Percentiles rank a stretch among this genome's conserved stretches.
Evolutionary conservation across 2,797 vertebrate species (phyloP).

Genomic region (Pangasius larnaudii): DNA sequence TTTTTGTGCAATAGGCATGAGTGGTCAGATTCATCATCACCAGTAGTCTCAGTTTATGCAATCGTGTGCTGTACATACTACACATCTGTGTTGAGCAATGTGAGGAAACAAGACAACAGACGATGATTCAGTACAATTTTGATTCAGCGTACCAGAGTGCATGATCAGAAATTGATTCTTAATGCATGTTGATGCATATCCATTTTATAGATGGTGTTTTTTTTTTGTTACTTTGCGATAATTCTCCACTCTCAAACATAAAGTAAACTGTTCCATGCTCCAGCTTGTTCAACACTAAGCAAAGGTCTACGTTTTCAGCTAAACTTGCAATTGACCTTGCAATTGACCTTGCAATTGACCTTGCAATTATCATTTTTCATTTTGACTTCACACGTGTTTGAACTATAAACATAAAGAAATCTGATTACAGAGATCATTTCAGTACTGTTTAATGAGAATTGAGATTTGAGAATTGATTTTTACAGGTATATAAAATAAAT

Average conservation of each 20-base stretch:
- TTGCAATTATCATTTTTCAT: neutral
- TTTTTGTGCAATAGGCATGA: neutral
- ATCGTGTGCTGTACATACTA: neutral
- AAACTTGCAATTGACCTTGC: neutral
- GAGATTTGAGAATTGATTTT: neutral
- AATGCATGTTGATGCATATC: neutral
- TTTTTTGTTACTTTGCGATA: neutral
- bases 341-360: neutral
- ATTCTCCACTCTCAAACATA: neutral
- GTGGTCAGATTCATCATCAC: neutral
- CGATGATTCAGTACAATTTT: neutral
- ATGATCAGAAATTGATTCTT: neutral
- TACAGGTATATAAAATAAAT: too few species aligned
- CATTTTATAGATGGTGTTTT: neutral
- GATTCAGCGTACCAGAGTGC: neutral
- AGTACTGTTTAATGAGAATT: neutral
- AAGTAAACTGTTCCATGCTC: neutral
- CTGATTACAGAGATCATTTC: neutral
- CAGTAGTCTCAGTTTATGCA: neutral
- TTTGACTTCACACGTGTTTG: too few species aligned
- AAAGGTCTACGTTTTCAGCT: neutral
- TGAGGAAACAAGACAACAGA: neutral
- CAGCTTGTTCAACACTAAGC: neutral
- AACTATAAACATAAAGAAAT: too few species aligned
- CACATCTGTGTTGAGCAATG: neutral